These are phyloP conservation scores for Diaprepes abbreviatus DNA, from an alignment of 2,888 invertebrate species.

Conservation along the genomic window DNA sequence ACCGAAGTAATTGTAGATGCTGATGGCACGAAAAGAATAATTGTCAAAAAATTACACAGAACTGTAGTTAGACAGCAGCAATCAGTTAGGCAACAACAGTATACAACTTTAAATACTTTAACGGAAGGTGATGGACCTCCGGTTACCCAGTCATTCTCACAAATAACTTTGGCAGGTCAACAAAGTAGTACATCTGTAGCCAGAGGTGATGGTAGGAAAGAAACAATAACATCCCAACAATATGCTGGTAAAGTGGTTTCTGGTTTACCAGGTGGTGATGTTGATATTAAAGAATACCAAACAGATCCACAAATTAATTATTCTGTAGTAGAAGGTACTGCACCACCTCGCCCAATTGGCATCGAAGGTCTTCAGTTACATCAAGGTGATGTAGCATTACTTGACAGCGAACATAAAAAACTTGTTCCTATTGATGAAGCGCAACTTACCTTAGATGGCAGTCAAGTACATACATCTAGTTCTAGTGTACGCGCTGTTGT, in stretches of 20 bases:
- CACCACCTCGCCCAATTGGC: slow-evolving; percentile 67
- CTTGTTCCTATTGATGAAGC: slow-evolving; percentile 59
- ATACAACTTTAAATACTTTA: slow-evolving; percentile 71
- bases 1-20: slow-evolving; percentile 86
- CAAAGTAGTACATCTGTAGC: slow-evolving; percentile 73
- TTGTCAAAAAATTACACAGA: slow-evolving; percentile 80
- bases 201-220: slow-evolving; percentile 74
- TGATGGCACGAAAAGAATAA: slow-evolving; percentile 85
- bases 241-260: slow-evolving; percentile 77
- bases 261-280: slow-evolving; percentile 74
- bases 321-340: slow-evolving; percentile 72
- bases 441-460: slow-evolving; percentile 58
- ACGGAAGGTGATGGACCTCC: slow-evolving; percentile 72
- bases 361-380: slow-evolving; percentile 64
- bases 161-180: slow-evolving; percentile 76
- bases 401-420: slow-evolving; percentile 61
- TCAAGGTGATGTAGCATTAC: slow-evolving; percentile 66
- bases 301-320: slow-evolving; percentile 74
- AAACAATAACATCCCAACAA: slow-evolving; percentile 74
- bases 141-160: slow-evolving; percentile 69
- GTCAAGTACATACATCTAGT: slow-evolving; percentile 72
- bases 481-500: slow-evolving; percentile 84
- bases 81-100: slow-evolving; percentile 75
- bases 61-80: slow-evolving; percentile 78
- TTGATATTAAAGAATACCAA: slow-evolving; percentile 77